phyloP scores from a whole-genome alignment of 1,140 invertebrate species.

The Drosophila bipectinata region DNA sequence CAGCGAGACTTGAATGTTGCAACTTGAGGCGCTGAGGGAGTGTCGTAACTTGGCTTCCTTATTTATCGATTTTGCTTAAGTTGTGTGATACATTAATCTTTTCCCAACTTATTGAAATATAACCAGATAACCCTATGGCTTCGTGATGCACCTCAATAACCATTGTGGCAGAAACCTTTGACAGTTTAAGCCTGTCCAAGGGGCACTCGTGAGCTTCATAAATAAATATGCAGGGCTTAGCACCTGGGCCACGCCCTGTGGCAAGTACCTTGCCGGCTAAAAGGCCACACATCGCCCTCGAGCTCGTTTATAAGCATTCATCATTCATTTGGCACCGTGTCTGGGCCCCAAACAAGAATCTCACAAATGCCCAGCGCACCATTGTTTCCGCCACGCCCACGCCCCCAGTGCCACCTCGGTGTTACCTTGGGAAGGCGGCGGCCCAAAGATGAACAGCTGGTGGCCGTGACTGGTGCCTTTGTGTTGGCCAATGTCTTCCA shows the following conservation, averaged over 20 bases:
- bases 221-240: slow-evolving; percentile 31
- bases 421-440: slow-evolving; percentile 43
- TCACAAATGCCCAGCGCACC: slow-evolving; percentile 54
- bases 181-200: not conserved
- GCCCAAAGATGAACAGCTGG: slow-evolving; percentile 21
- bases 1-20: not conserved
- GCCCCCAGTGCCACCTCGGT: slow-evolving; percentile 15
- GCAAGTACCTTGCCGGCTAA: slow-evolving; percentile 45
- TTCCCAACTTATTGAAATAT: not conserved
- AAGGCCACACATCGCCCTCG: slow-evolving; percentile 61
- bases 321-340: slow-evolving; percentile 71
- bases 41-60: not conserved
- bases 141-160: not conserved
- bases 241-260: slow-evolving; percentile 21
- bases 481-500: slow-evolving; percentile 42
- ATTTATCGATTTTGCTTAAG: not conserved
- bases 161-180: slow-evolving; percentile 1
- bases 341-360: slow-evolving; percentile 47
- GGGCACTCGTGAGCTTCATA: slow-evolving; percentile 15
- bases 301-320: slow-evolving; percentile 76
- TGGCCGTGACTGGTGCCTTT: slow-evolving; percentile 40
- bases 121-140: not conserved
- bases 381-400: slow-evolving; percentile 24
- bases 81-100: not conserved
- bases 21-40: not conserved